These are phyloP conservation scores for Coecobrya sp. DNA, from an alignment of 2,888 invertebrate genomes.

Conservation along the genomic window DNA sequence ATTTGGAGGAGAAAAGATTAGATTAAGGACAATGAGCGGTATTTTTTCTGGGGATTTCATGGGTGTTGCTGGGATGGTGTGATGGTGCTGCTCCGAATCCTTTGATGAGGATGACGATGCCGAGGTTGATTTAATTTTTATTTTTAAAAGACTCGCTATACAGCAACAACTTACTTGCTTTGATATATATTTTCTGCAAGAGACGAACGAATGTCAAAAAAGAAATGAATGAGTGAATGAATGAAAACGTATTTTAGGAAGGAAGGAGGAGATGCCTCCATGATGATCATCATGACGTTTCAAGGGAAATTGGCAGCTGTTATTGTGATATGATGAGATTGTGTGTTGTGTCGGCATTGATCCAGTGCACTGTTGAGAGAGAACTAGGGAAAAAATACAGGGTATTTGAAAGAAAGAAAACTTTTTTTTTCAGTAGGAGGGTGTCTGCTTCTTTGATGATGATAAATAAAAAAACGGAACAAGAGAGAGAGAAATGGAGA, in stretches of 20 bases:
- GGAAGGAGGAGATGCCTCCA: neutral
- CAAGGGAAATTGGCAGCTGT: constrained; percentile 73
- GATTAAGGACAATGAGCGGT: constrained; percentile 57
- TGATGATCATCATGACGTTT: constrained; percentile 35
- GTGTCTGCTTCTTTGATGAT: constrained; percentile 45
- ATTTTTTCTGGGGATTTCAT: constrained; percentile 37
- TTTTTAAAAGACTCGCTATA: neutral
- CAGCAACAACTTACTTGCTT: neutral
- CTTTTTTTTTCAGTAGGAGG: constrained; percentile 40
- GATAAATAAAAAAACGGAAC: constrained; percentile 35
- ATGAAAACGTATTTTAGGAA: constrained; percentile 41
- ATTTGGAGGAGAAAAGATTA: constrained; percentile 32
- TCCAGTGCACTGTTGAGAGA: neutral
- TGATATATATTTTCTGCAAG: neutral
- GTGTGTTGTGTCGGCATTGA: neutral
- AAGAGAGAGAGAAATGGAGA: neutral
- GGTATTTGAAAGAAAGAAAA: neutral
- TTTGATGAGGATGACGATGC: constrained; percentile 8
- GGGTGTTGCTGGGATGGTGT: constrained; percentile 24
- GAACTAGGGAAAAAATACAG: neutral
- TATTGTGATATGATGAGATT: constrained; percentile 36
- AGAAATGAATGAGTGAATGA: constrained; percentile 56
- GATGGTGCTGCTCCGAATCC: neutral
- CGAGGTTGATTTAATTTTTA: constrained; percentile 51
- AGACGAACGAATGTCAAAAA: constrained; percentile 58